A percentile compares a stretch with the other conserved stretches of the same genome.
Conservation (phyloP, 2,888 invertebrate species). For the Drosophila sordidapex region DNA sequence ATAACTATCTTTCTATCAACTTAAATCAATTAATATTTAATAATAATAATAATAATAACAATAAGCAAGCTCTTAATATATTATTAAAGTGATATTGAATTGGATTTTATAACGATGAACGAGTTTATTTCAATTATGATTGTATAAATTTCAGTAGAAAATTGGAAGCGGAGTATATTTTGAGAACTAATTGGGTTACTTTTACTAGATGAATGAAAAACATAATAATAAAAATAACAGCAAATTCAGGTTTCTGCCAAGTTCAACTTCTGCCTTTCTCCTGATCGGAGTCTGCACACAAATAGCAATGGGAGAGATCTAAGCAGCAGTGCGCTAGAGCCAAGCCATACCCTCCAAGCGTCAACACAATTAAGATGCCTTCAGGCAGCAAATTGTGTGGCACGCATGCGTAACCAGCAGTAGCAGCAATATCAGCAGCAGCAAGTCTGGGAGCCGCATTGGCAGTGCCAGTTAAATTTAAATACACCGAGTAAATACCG, state of each 20-base stretch:
- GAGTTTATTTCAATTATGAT: neutral
- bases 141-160: neutral
- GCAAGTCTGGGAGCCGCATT: constrained; percentile 25
- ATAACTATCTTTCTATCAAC: neutral
- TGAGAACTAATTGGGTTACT: neutral
- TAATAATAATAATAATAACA: no score
- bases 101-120: neutral
- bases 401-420: constrained; percentile 74
- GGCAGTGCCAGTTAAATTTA: constrained; percentile 59
- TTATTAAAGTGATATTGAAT: neutral
- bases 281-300: constrained; percentile 14
- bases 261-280: neutral
- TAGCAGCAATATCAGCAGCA: constrained; percentile 13
- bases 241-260: neutral
- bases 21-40: neutral
- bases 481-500: constrained; percentile 63
- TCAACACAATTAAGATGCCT: constrained; percentile 71
- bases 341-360: constrained; percentile 14
- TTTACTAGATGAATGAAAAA: neutral
- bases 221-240: neutral
- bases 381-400: constrained; percentile 73
- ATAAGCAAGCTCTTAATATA: no score
- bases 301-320: constrained; percentile 21
- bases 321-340: constrained; percentile 5
- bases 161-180: neutral